Conservation (phyloP, 1,140 invertebrate genomes). For the Dreissena polymorpha region DNA sequence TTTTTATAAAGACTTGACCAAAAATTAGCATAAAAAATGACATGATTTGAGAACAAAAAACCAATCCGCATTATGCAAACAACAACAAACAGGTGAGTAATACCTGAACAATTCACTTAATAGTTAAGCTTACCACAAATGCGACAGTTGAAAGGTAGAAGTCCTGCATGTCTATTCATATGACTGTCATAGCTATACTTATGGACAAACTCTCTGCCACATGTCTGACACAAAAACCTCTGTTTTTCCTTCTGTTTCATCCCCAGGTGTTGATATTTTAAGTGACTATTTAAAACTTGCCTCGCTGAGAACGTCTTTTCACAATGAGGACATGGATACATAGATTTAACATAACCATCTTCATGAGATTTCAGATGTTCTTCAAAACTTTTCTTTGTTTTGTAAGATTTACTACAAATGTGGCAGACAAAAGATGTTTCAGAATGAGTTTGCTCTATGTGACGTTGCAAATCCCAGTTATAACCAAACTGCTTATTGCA, state of each 20-base stretch:
- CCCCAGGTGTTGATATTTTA: slow-evolving; percentile 71
- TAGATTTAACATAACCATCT: slow-evolving; percentile 66
- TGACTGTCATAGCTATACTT: slow-evolving; percentile 72
- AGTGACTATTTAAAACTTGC: slow-evolving; percentile 70
- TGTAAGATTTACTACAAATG: slow-evolving; percentile 72
- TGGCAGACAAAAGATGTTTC: slow-evolving; percentile 67
- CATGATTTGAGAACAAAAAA: no score
- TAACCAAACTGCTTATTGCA: slow-evolving; percentile 68
- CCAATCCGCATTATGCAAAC: no score
- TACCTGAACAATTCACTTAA: no score
- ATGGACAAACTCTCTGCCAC: slow-evolving; percentile 75
- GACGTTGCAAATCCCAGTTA: slow-evolving; percentile 66
- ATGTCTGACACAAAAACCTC: slow-evolving; percentile 71
- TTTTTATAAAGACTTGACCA: no score
- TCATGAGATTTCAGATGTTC: slow-evolving; percentile 68
- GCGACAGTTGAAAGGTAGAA: slow-evolving; percentile 72
- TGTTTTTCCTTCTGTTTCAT: slow-evolving; percentile 62
- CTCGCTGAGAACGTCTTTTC: slow-evolving; percentile 70
- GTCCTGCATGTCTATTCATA: slow-evolving; percentile 73
- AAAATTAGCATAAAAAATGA: no score
- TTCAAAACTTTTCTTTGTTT: slow-evolving; percentile 59
- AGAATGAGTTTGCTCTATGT: slow-evolving; percentile 59
- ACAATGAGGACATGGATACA: slow-evolving; percentile 64
- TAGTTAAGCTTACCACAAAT: slow-evolving; percentile 58
- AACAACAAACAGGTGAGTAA: no score